phyloP scores from a whole-genome alignment of 2,888 invertebrate species.

The Calliphora vomitoria region DNA sequence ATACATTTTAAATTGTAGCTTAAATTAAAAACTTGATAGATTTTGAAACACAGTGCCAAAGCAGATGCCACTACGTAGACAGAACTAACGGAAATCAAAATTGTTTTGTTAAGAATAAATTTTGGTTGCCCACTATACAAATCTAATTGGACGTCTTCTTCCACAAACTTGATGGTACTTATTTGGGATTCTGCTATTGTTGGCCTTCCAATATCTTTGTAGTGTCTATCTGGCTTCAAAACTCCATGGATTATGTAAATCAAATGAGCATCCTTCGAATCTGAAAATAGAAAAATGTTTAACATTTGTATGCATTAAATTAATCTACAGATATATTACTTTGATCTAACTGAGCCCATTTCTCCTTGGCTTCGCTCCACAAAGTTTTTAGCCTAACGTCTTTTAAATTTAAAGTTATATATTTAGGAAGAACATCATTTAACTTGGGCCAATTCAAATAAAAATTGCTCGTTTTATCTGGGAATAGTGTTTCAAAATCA shows the following conservation, averaged over 20 bases:
- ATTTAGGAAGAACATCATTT: neutral
- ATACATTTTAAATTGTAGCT: too few relatives aligned
- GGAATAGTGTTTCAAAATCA: neutral
- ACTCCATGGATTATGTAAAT: constrained; percentile 16
- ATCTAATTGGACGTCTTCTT: constrained; percentile 21
- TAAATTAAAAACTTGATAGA: constrained; percentile 28
- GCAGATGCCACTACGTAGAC: constrained; percentile 23
- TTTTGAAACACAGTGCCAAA: constrained; percentile 38
- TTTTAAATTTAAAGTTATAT: constrained; percentile 4
- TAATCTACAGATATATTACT: neutral
- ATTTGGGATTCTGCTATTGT: constrained; percentile 34
- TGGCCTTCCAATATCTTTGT: neutral
- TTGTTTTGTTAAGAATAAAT: constrained; percentile 17
- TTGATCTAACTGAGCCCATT: neutral
- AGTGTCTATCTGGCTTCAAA: constrained; percentile 19
- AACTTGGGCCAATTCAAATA: neutral
- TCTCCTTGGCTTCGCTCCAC: constrained; percentile 1
- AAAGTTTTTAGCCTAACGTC: neutral
- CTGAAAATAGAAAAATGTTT: constrained; percentile 13
- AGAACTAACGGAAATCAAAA: neutral
- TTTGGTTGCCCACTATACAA: constrained; percentile 23
- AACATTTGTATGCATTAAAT: neutral
- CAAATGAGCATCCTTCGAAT: constrained; percentile 16
- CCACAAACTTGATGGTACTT: constrained; percentile 3
- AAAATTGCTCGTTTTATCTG: neutral